These are phyloP conservation scores for Drosophila bipectinata DNA, from an alignment of 1,140 invertebrate species.

Conservation along the genomic window DNA sequence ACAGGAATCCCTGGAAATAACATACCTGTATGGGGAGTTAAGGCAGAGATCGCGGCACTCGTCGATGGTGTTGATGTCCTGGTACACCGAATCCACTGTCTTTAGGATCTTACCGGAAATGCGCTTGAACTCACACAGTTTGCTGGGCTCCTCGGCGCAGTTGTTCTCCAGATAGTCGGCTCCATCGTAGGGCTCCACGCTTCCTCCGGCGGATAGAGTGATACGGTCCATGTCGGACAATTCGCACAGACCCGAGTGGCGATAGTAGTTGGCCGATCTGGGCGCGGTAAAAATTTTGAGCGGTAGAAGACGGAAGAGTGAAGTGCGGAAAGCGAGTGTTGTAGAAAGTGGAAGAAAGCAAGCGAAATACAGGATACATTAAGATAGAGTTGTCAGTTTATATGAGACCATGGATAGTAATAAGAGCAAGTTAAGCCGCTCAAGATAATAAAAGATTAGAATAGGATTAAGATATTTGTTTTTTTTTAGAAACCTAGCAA, in stretches of 20 bases:
- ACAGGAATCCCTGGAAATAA: background rate
- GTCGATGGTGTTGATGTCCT: conserved; percentile 93
- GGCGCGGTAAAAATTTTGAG: conserved; percentile 69
- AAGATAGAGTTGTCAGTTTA: conserved; percentile 34
- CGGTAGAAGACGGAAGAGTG: conserved; percentile 63
- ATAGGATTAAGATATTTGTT: background rate
- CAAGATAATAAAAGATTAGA: conserved; percentile 9
- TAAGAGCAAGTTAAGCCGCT: conserved; percentile 32
- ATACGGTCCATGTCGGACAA: conserved; percentile 95
- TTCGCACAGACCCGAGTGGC: conserved; percentile 92
- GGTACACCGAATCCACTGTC: conserved; percentile 96
- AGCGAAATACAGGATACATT: conserved; percentile 46
- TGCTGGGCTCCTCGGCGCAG: conserved; percentile 95
- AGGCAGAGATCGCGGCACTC: conserved; percentile 95
- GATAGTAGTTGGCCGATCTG: conserved; percentile 96
- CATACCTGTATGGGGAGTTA: conserved; percentile 91
- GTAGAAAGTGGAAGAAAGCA: conserved; percentile 37
- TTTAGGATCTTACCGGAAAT: conserved; percentile 94
- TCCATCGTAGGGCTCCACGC: conserved; percentile 89
- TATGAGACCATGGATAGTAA: conserved; percentile 13
- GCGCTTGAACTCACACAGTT: conserved; percentile 96
- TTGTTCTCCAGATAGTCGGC: conserved; percentile 95
- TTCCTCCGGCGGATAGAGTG: conserved; percentile 90
- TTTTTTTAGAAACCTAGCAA: too few relatives aligned
- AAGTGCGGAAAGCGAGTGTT: conserved; percentile 25